Conservation (phyloP, 2,113 vertebrate genomes). For the Tursiops truncatus region DNA sequence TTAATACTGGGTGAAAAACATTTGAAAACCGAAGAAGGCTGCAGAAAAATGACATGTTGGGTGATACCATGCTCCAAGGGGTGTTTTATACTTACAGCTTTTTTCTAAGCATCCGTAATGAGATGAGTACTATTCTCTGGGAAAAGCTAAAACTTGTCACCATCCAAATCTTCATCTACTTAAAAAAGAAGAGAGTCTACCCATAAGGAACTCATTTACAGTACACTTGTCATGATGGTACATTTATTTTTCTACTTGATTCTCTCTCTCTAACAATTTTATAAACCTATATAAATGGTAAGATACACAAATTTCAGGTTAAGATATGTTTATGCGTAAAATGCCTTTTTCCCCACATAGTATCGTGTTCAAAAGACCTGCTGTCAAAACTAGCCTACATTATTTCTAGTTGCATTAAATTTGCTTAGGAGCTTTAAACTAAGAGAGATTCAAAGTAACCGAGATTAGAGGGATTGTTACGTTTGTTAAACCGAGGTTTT, state of each 20-base stretch:
- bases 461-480: not conserved
- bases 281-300: not conserved
- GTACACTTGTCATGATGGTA: not conserved
- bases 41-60: not conserved
- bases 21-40: conserved; percentile 17
- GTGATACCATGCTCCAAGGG: not conserved
- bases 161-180: conserved; percentile 14
- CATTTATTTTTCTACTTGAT: not conserved
- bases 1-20: not conserved
- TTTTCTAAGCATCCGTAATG: not conserved
- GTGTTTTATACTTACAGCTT: not conserved
- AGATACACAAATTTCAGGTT: conserved; percentile 7
- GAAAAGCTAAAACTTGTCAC: not conserved
- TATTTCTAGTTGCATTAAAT: not conserved
- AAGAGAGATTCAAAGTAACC: not conserved
- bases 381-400: not conserved
- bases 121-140: not conserved
- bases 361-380: conserved; percentile 6
- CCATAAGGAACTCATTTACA: not conserved
- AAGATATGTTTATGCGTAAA: not conserved
- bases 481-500: not conserved
- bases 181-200: not conserved
- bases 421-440: not conserved
- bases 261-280: conserved; percentile 31
- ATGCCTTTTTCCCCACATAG: not conserved